Evolutionary conservation across 2,797 vertebrate species (phyloP).

Genomic region (Sebastes minor): DNA sequence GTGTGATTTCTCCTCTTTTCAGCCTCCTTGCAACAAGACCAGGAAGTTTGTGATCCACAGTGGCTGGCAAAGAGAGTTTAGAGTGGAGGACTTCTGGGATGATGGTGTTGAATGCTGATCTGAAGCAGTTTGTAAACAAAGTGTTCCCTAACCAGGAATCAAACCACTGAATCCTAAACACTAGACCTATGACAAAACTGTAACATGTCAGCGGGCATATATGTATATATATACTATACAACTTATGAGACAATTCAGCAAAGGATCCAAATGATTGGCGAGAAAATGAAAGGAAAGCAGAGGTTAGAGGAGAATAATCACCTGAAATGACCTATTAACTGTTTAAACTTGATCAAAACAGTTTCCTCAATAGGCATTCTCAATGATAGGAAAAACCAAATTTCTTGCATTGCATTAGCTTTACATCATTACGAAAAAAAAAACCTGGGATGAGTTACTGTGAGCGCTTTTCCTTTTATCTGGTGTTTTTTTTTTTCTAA

Average conservation of each 20-base stretch:
- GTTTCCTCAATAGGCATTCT: neutral
- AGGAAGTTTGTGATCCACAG: too few species aligned
- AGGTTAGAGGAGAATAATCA: neutral
- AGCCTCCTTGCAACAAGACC: too few species aligned
- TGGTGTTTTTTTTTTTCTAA: neutral
- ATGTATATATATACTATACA: too few species aligned
- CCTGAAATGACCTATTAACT: neutral
- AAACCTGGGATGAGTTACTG: neutral
- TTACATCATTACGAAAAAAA: neutral
- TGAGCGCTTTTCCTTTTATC: neutral
- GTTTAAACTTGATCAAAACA: constrained; percentile 2
- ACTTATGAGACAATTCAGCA: neutral
- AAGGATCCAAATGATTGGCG: neutral
- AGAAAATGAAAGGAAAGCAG: constrained; percentile 3
- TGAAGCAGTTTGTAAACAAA: too few species aligned
- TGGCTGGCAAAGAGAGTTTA: too few species aligned
- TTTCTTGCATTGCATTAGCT: neutral
- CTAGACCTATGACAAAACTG: too few species aligned
- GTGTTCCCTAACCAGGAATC: too few species aligned
- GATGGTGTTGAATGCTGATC: too few species aligned
- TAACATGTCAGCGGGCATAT: too few species aligned
- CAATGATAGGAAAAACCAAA: neutral
- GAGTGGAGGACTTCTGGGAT: too few species aligned
- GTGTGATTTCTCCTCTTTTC: too few species aligned
- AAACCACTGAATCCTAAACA: too few species aligned